Evolutionary conservation across 2,113 vertebrate species (phyloP).

Genomic region (Leucopsar rothschildi): DNA sequence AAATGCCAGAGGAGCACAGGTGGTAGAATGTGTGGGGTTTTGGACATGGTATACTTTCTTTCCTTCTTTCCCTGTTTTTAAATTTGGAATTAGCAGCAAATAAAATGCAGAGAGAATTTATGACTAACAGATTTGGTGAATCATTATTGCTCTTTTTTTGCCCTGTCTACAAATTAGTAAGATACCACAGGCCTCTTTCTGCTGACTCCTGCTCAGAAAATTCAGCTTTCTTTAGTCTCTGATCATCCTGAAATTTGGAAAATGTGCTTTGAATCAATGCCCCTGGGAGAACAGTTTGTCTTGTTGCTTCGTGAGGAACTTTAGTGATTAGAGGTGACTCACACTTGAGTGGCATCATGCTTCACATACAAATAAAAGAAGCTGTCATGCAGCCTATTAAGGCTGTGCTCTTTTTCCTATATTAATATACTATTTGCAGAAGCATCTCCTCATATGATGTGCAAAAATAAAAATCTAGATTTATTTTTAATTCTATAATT

Average conservation of each 20-base stretch:
- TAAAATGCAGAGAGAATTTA: not conserved
- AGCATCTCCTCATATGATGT: not conserved
- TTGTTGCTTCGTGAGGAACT: conserved; percentile 78
- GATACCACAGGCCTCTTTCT: not conserved
- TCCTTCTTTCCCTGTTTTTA: not conserved
- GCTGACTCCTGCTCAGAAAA: conserved; percentile 22
- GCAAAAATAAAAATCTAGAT: not conserved
- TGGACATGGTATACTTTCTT: not conserved
- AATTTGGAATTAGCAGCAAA: not conserved
- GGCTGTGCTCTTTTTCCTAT: not conserved
- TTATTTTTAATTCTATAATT: not conserved
- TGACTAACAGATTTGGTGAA: conserved; percentile 10
- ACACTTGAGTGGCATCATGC: conserved; percentile 76
- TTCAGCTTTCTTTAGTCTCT: not conserved
- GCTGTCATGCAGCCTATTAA: not conserved
- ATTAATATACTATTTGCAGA: not conserved
- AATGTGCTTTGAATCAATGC: conserved; percentile 50
- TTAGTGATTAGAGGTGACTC: conserved; percentile 81
- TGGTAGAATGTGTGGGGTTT: not conserved
- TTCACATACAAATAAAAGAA: conserved; percentile 62
- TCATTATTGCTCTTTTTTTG: not conserved
- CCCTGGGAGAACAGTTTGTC: conserved; percentile 72
- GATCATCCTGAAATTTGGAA: not conserved
- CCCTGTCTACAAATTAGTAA: not conserved
- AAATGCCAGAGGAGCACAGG: not conserved